phyloP scores from a whole-genome alignment of 2,113 vertebrate genomes.

The Noturus placidus region DNA sequence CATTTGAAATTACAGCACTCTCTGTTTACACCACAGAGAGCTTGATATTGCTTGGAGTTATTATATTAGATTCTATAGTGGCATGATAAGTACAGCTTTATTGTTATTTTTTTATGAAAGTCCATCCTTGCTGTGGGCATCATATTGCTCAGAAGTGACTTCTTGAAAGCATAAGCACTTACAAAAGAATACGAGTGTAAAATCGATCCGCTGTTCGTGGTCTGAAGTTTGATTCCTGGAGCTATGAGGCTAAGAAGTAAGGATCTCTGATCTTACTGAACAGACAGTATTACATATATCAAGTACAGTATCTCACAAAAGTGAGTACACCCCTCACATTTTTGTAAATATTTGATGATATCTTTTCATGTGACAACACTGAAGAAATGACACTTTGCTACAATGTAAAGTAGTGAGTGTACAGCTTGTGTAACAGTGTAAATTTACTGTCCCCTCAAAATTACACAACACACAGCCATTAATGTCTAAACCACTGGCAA shows the following conservation, averaged over 20 bases:
- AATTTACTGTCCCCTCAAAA: too few relatives aligned
- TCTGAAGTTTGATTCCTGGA: background rate
- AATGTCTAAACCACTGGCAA: too few relatives aligned
- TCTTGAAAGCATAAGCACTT: background rate
- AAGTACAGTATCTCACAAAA: too few relatives aligned
- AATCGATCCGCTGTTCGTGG: background rate
- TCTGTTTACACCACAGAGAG: background rate
- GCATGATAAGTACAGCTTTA: background rate
- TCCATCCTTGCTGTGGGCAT: background rate
- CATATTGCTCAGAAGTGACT: background rate
- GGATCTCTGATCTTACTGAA: background rate
- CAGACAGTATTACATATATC: background rate
- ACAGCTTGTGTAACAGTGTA: too few relatives aligned
- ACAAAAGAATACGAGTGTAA: background rate
- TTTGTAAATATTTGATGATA: too few relatives aligned
- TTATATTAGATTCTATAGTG: conserved; percentile 2
- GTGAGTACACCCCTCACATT: too few relatives aligned
- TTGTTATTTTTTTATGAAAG: background rate
- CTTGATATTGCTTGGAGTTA: background rate
- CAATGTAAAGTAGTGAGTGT: too few relatives aligned
- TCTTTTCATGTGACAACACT: too few relatives aligned
- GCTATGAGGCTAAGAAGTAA: background rate
- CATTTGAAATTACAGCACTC: background rate
- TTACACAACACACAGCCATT: too few relatives aligned
- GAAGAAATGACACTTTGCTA: too few relatives aligned